Evolutionary conservation across 2,113 vertebrate species (phyloP).

Genomic region (Notothenia coriiceps): DNA sequence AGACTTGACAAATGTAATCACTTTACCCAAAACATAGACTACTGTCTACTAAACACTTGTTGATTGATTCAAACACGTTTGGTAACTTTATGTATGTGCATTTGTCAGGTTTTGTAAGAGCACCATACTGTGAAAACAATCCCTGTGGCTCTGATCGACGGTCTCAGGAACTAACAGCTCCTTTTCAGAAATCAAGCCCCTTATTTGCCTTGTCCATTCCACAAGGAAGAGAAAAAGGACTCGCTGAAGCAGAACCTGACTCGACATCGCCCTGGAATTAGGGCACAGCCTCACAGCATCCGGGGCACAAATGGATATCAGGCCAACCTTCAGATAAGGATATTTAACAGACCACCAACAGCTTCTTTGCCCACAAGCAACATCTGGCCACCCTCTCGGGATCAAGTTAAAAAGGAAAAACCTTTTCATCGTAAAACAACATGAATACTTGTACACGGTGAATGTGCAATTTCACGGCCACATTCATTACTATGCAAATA

Average conservation of each 20-base stretch:
- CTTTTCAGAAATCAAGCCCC: constrained; percentile 61
- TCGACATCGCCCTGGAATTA: constrained; percentile 65
- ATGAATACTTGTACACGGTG: not conserved
- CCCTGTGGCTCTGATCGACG: constrained; percentile 59
- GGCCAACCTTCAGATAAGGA: constrained; percentile 39
- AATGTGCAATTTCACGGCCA: constrained; percentile 14
- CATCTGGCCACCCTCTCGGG: not conserved
- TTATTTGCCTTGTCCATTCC: constrained; percentile 68
- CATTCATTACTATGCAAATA: constrained; percentile 19
- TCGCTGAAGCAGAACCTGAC: constrained; percentile 51
- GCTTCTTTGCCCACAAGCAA: constrained; percentile 29
- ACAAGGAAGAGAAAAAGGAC: constrained; percentile 49
- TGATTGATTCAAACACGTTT: constrained; percentile 27
- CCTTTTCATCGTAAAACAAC: not conserved
- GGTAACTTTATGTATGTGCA: not conserved
- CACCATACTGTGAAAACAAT: constrained; percentile 67
- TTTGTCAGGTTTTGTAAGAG: constrained; percentile 56
- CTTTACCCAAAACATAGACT: constrained; percentile 1
- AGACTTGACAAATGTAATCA: constrained; percentile 3
- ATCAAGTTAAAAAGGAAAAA: constrained; percentile 11
- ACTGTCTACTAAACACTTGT: not conserved
- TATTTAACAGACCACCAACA: constrained; percentile 38
- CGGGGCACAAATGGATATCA: constrained; percentile 44
- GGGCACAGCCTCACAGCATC: constrained; percentile 54
- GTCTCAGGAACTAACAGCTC: constrained; percentile 68